Percentiles rank a stretch among this genome's conserved stretches.
These are phyloP conservation scores for Anoura caudifer DNA, from an alignment of 2,113 vertebrate species.

Conservation along the genomic window DNA sequence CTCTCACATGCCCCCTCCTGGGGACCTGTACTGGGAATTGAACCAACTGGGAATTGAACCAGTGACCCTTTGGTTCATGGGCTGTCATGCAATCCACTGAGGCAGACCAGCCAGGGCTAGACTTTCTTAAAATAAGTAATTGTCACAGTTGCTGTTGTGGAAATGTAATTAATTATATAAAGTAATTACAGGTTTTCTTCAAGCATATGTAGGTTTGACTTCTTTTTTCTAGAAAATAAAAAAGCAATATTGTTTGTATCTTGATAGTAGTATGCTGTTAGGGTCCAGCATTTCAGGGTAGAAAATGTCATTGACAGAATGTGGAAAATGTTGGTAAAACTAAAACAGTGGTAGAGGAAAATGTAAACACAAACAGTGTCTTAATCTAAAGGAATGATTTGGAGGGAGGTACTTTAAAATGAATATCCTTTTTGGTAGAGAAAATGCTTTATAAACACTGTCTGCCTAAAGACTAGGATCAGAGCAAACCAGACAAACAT, in stretches of 20 bases:
- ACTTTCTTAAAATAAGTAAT: slow-evolving; percentile 54
- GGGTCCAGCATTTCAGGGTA: not conserved
- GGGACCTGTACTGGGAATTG: too few relatives aligned
- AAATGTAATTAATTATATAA: slow-evolving; percentile 63
- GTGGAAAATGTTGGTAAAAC: not conserved
- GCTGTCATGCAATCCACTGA: too few relatives aligned
- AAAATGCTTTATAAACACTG: not conserved
- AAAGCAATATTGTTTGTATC: not conserved
- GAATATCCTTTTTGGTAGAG: not conserved
- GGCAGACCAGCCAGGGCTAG: too few relatives aligned
- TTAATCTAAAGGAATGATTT: not conserved
- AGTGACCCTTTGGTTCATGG: too few relatives aligned
- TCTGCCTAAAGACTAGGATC: not conserved
- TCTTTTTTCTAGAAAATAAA: not conserved
- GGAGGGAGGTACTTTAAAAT: not conserved
- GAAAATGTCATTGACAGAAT: not conserved
- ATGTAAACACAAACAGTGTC: not conserved
- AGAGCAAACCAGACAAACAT: not conserved
- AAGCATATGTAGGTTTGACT: slow-evolving; percentile 11
- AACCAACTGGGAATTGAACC: too few relatives aligned
- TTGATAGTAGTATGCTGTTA: not conserved
- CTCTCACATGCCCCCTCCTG: too few relatives aligned
- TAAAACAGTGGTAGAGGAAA: not conserved
- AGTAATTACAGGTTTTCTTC: slow-evolving; percentile 55
- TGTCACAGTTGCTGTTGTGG: slow-evolving; percentile 41